phyloP scores from a whole-genome alignment of 2,888 invertebrate species.

The Plebejus melissa region DNA sequence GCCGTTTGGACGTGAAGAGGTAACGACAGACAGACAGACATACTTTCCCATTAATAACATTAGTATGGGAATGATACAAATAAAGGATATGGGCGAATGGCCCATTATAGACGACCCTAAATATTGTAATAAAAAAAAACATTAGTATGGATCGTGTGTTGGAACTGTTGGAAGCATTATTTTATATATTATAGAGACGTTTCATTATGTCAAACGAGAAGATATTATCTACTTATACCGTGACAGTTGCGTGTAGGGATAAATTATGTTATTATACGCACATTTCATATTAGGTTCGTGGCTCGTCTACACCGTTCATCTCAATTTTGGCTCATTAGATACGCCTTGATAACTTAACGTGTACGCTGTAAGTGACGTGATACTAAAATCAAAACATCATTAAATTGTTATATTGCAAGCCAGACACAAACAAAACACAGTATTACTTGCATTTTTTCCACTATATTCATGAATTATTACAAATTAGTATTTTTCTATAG shows the following conservation, averaged over 20 bases:
- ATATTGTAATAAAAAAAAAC: no score
- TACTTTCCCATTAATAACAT: no score
- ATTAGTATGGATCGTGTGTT: no score
- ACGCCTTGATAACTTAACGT: constrained; percentile 5
- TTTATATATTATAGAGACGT: no score
- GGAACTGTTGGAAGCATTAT: not conserved
- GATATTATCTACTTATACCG: not conserved
- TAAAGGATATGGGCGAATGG: no score
- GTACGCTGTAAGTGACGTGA: constrained; percentile 10
- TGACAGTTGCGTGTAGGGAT: not conserved
- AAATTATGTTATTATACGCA: constrained; percentile 2
- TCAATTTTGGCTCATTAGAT: not conserved
- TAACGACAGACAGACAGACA: no score
- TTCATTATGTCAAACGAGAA: not conserved
- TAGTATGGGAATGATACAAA: no score
- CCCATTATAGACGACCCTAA: no score
- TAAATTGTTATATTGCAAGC: not conserved
- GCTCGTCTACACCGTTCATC: not conserved
- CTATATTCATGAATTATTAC: no score
- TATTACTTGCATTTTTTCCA: no score
- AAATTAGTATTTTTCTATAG: not conserved
- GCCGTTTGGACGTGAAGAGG: no score
- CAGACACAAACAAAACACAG: no score
- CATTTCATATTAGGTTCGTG: constrained; percentile 12
- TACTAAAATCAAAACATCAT: not conserved